A percentile compares a stretch with the other conserved stretches of the same genome.
Conservation (phyloP, 2,797 vertebrate species). For the Crocodylus rhombifer region DNA sequence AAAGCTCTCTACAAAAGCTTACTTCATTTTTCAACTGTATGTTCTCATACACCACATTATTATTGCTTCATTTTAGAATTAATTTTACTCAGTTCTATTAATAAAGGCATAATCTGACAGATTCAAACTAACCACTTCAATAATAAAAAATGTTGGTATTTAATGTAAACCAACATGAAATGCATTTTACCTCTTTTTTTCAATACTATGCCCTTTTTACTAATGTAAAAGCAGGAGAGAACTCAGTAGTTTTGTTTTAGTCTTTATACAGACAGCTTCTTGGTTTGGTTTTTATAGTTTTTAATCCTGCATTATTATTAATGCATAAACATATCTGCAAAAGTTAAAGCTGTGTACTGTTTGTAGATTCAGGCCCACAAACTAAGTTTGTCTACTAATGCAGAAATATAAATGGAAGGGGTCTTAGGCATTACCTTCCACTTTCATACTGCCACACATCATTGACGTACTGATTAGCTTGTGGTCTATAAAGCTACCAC, state of each 20-base stretch:
- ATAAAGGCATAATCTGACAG: neutral
- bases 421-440: neutral
- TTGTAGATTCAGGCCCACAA: neutral
- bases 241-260: neutral
- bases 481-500: neutral
- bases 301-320: neutral
- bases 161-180: neutral
- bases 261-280: neutral
- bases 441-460: neutral
- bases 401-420: neutral
- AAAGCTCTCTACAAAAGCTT: neutral
- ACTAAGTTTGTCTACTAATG: neutral
- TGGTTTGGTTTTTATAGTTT: neutral
- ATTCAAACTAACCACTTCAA: neutral
- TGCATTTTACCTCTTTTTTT: neutral
- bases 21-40: neutral
- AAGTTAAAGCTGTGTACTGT: neutral
- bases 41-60: neutral
- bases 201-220: neutral
- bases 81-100: neutral
- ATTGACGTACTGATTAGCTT: neutral
- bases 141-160: neutral
- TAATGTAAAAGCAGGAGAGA: neutral
- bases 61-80: neutral
- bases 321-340: neutral